Percentiles rank a stretch among this genome's conserved stretches.
Evolutionary conservation across 2,888 invertebrate genomes (phyloP).

Genomic region (Tyria jacobaeae): DNA sequence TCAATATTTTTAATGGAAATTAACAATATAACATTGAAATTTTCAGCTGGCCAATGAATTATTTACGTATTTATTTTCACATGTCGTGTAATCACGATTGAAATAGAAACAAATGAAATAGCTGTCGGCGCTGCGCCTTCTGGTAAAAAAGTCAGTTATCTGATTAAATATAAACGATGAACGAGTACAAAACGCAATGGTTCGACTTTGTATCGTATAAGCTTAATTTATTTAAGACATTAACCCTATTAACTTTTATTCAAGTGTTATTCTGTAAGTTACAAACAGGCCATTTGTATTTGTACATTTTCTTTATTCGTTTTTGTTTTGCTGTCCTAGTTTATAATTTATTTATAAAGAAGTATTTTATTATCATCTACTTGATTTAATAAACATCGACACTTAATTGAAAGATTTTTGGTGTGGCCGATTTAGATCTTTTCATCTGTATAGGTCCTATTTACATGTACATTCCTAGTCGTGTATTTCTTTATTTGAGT

Average conservation of each 20-base stretch:
- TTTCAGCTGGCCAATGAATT: background rate
- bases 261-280: background rate
- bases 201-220: too few species aligned
- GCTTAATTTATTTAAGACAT: constrained; percentile 52
- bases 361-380: too few species aligned
- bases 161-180: constrained; percentile 52
- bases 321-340: background rate
- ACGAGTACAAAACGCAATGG: constrained; percentile 42
- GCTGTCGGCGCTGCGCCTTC: constrained; percentile 51
- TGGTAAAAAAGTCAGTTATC: constrained; percentile 54
- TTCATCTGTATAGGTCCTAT: too few species aligned
- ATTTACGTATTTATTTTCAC: constrained; percentile 20
- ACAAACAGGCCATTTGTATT: background rate
- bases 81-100: constrained; percentile 57
- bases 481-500: too few species aligned
- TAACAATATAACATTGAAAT: background rate
- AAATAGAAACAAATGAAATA: constrained; percentile 61
- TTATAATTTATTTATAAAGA: constrained; percentile 2
- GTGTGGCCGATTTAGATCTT: background rate
- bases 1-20: background rate
- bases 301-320: background rate
- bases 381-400: too few species aligned
- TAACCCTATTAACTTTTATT: constrained; percentile 11
- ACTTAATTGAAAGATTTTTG: too few species aligned
- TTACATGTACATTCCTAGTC: background rate